Conservation (phyloP, 1,140 invertebrate genomes). For the Vanessa atalanta region DNA sequence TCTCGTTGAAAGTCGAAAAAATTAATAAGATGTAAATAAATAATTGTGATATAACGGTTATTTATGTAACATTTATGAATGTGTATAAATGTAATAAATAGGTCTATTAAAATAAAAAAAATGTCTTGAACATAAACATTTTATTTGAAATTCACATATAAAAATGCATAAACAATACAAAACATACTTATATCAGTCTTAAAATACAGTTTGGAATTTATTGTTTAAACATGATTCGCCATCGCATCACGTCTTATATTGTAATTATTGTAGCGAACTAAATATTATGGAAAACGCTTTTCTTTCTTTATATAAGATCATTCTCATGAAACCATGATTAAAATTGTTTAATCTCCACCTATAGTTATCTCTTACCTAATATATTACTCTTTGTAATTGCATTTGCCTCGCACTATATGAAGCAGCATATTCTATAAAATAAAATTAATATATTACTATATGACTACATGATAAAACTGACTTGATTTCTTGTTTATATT, state of each 20-base stretch:
- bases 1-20: neutral
- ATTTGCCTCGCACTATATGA: too few species aligned
- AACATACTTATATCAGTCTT: slow-evolving; percentile 42
- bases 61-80: slow-evolving; percentile 18
- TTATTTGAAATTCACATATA: slow-evolving; percentile 38
- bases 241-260: neutral
- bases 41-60: slow-evolving; percentile 24
- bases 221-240: neutral
- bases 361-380: too few species aligned
- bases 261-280: neutral
- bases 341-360: too few species aligned
- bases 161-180: slow-evolving; percentile 42
- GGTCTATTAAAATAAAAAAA: slow-evolving; percentile 14
- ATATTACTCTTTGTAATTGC: too few species aligned
- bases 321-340: too few species aligned
- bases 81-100: slow-evolving; percentile 25
- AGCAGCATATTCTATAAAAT: too few species aligned
- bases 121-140: slow-evolving; percentile 22
- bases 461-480: too few species aligned
- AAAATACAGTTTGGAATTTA: slow-evolving; percentile 30
- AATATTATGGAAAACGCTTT: neutral
- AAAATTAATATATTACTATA: too few species aligned
- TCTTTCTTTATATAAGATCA: too few species aligned
- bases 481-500: too few species aligned
- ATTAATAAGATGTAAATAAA: neutral